Evolutionary conservation across 2,888 invertebrate genomes (phyloP).

Genomic region (Phyllotreta cruciferae): DNA sequence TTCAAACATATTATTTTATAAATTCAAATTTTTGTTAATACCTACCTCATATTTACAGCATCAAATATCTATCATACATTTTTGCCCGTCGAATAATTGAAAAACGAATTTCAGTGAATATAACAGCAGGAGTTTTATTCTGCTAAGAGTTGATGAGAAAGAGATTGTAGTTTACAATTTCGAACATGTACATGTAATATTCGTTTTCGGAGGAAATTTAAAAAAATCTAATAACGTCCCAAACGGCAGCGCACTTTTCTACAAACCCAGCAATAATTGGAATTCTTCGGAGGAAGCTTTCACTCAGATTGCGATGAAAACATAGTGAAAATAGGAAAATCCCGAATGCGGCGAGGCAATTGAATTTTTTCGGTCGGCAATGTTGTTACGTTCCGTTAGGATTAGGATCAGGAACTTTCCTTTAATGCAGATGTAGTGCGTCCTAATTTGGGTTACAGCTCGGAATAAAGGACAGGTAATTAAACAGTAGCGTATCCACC

Average conservation of each 20-base stretch:
- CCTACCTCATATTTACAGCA: too few relatives aligned
- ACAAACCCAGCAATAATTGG: conserved; percentile 33
- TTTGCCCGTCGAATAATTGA: too few relatives aligned
- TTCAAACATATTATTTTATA: too few relatives aligned
- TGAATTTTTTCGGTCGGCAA: conserved; percentile 32
- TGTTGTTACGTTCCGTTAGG: conserved; percentile 33
- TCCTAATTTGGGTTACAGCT: conserved; percentile 27
- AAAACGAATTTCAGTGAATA: too few relatives aligned
- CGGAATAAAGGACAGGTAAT: not conserved
- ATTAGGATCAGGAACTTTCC: conserved; percentile 23
- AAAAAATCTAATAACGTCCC: conserved; percentile 29
- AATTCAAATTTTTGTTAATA: too few relatives aligned
- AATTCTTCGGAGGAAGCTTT: conserved; percentile 34
- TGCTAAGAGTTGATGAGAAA: conserved; percentile 10
- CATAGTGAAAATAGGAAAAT: conserved; percentile 32
- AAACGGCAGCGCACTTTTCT: conserved; percentile 16
- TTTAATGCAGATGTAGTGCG: conserved; percentile 31
- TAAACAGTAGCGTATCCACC: not conserved
- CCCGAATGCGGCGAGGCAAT: conserved; percentile 24
- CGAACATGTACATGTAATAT: conserved; percentile 21
- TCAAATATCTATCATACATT: too few relatives aligned
- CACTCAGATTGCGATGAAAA: conserved; percentile 32
- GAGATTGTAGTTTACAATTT: conserved; percentile 10
- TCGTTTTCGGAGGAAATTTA: conserved; percentile 24
- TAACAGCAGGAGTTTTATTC: conserved; percentile 5